phyloP scores from a whole-genome alignment of 2,113 vertebrate species.

The Alosa alosa region DNA sequence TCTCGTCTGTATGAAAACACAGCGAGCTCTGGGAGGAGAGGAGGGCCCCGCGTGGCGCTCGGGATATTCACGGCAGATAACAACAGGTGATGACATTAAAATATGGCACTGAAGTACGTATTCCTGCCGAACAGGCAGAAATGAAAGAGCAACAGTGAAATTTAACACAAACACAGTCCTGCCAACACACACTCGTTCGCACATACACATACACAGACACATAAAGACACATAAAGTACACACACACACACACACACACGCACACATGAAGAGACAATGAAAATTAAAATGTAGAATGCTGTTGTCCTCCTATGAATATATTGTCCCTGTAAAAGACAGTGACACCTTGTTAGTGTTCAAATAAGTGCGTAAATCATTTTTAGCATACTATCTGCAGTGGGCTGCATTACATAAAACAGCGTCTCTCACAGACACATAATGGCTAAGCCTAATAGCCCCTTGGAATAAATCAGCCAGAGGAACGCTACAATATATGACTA shows the following conservation, averaged over 20 bases:
- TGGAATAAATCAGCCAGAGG: conserved; percentile 52
- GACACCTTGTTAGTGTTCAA: conserved; percentile 55
- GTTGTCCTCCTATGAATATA: conserved; percentile 41
- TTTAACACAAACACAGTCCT: conserved; percentile 11
- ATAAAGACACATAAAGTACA: neutral
- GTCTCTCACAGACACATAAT: conserved; percentile 43
- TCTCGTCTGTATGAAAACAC: neutral
- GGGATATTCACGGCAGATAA: neutral
- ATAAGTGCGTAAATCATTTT: conserved; percentile 51
- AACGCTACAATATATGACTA: conserved; percentile 55
- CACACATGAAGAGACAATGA: neutral
- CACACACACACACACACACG: neutral
- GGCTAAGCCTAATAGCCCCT: conserved; percentile 4
- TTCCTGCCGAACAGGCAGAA: neutral
- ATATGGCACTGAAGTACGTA: neutral
- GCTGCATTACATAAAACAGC: conserved; percentile 51
- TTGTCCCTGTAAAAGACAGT: conserved; percentile 46
- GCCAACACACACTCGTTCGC: neutral
- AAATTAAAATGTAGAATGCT: neutral
- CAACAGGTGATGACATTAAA: conserved; percentile 13
- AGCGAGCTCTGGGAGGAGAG: neutral
- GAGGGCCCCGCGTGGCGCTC: neutral
- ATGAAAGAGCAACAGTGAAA: conserved; percentile 4
- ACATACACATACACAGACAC: neutral
- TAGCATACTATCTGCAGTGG: conserved; percentile 44